Percentiles rank a stretch among this genome's conserved stretches.
Conservation (phyloP, 2,888 invertebrate genomes). For the Eupithecia dodoneata region DNA sequence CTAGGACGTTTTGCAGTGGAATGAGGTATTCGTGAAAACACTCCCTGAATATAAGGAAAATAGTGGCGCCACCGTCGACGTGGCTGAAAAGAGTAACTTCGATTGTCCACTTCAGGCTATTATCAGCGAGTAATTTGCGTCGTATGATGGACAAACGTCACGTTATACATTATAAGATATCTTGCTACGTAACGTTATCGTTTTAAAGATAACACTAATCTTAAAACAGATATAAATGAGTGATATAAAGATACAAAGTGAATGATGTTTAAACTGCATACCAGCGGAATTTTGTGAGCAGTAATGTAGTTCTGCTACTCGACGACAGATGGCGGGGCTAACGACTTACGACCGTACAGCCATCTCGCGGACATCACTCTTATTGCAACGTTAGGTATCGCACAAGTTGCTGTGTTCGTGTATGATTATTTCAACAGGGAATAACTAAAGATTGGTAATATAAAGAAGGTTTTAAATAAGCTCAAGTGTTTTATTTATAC, state of each 20-base stretch:
- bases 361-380: slow-evolving; percentile 19
- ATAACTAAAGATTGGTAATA: not conserved
- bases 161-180: slow-evolving; percentile 35
- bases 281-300: slow-evolving; percentile 10
- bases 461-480: slow-evolving; percentile 2
- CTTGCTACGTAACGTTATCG: slow-evolving; percentile 35
- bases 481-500: slow-evolving; percentile 17
- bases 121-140: slow-evolving; percentile 32
- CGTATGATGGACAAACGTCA: slow-evolving; percentile 32
- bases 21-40: slow-evolving; percentile 82
- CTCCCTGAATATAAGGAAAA: slow-evolving; percentile 82
- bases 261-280: slow-evolving; percentile 37
- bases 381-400: not conserved
- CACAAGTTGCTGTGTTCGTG: not conserved
- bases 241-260: slow-evolving; percentile 34
- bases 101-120: slow-evolving; percentile 34
- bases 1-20: slow-evolving; percentile 80
- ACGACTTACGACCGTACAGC: slow-evolving; percentile 8
- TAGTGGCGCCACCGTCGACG: slow-evolving; percentile 75
- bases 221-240: slow-evolving; percentile 36
- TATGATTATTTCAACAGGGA: not conserved
- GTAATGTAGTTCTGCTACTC: slow-evolving; percentile 47
- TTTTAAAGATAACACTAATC: slow-evolving; percentile 40
- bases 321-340: slow-evolving; percentile 53
- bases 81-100: slow-evolving; percentile 60